A percentile compares a stretch with the other conserved stretches of the same genome.
These are phyloP conservation scores for Panulirus ornatus DNA, from an alignment of 1,140 invertebrate species.

Conservation along the genomic window DNA sequence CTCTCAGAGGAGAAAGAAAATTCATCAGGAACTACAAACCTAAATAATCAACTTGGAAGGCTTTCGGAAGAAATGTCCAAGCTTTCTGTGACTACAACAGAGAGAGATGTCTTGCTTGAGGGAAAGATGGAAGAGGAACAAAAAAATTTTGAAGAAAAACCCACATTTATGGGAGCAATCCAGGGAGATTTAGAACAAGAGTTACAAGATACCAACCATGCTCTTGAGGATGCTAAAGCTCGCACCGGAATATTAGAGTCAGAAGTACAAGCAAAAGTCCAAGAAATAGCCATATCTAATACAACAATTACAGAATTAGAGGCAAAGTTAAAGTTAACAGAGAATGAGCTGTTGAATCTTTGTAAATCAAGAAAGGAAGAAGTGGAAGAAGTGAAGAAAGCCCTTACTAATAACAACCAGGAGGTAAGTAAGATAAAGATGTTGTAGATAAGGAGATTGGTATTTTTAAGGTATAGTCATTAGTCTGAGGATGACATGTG, in stretches of 20 bases:
- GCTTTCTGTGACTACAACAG: background rate
- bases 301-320: constrained; percentile 40
- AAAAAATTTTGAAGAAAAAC: constrained; percentile 38
- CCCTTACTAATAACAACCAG: background rate
- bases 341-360: constrained; percentile 11
- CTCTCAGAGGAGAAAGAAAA: constrained; percentile 15
- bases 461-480: too few relatives aligned
- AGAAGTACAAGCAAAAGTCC: constrained; percentile 52
- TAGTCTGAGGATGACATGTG: too few relatives aligned
- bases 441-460: too few relatives aligned
- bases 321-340: constrained; percentile 9
- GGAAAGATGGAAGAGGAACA: constrained; percentile 11
- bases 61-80: constrained; percentile 14
- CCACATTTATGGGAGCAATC: background rate
- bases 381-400: constrained; percentile 33
- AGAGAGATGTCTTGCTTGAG: constrained; percentile 4
- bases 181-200: constrained; percentile 26
- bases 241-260: constrained; percentile 36
- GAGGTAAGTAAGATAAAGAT: constrained; percentile 36
- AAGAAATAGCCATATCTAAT: constrained; percentile 49
- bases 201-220: background rate
- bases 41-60: constrained; percentile 15
- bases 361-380: background rate
- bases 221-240: constrained; percentile 49
- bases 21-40: background rate